Conservation (phyloP, 2,113 vertebrate genomes). For the Cygnus atratus region DNA sequence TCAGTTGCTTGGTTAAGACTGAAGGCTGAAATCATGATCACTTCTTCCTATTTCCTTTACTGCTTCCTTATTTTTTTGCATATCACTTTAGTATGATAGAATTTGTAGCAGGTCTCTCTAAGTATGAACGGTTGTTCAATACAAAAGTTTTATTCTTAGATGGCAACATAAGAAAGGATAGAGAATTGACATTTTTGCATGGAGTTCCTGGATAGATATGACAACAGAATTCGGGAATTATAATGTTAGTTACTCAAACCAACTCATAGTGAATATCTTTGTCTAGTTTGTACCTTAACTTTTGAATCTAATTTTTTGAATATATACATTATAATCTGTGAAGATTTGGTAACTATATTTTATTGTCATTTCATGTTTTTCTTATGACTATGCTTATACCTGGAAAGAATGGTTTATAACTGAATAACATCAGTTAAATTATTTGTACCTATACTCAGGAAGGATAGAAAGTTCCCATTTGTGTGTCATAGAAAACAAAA, state of each 20-base stretch:
- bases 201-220: background rate
- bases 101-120: background rate
- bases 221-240: background rate
- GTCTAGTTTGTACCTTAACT: background rate
- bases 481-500: background rate
- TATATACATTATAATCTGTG: background rate
- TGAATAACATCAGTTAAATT: background rate
- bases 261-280: background rate
- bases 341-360: background rate
- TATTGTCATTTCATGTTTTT: background rate
- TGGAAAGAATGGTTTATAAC: background rate
- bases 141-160: background rate
- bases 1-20: background rate
- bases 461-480: background rate
- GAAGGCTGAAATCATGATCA: background rate
- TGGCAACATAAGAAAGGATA: background rate
- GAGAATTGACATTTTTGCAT: background rate
- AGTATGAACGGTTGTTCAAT: fast-evolving
- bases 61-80: background rate
- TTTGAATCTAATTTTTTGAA: background rate
- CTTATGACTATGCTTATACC: background rate
- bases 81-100: background rate
- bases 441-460: background rate
- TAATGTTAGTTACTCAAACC: background rate
- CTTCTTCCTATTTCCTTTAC: background rate